phyloP scores from a whole-genome alignment of 2,113 vertebrate species.

The Rhea americana region DNA sequence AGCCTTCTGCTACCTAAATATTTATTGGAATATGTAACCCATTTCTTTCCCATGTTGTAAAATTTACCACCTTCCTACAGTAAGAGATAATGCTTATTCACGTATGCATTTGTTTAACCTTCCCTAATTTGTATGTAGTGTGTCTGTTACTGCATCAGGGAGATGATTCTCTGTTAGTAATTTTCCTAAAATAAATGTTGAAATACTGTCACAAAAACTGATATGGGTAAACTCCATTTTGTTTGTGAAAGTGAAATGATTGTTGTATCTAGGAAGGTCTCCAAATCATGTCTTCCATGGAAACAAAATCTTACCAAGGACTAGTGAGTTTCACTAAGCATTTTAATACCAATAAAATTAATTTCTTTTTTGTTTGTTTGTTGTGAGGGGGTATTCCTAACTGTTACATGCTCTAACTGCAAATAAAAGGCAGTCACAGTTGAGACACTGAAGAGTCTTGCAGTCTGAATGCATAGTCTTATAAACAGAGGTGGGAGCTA shows the following conservation, averaged over 20 bases:
- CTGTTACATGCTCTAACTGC: not conserved
- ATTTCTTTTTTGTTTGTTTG: not conserved
- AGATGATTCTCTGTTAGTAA: not conserved
- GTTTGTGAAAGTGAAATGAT: not conserved
- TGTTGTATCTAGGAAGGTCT: not conserved
- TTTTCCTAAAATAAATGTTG: conserved; percentile 27
- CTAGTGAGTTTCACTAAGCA: not conserved
- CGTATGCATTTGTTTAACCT: not conserved
- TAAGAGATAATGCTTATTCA: not conserved
- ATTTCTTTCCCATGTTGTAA: not conserved
- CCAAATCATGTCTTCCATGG: not conserved
- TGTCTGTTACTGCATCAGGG: not conserved
- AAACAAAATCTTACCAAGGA: not conserved
- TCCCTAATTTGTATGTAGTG: not conserved
- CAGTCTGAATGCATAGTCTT: not conserved
- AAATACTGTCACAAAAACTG: not conserved
- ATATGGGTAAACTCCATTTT: not conserved
- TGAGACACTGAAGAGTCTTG: not conserved
- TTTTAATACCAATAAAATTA: not conserved
- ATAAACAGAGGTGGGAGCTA: not conserved
- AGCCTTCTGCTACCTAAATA: not conserved
- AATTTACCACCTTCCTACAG: not conserved
- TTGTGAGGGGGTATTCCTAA: not conserved
- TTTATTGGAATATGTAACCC: not conserved
- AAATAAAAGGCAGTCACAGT: not conserved